Conservation (phyloP, 2,113 vertebrate genomes). For the Protomyctophum bolini region DNA sequence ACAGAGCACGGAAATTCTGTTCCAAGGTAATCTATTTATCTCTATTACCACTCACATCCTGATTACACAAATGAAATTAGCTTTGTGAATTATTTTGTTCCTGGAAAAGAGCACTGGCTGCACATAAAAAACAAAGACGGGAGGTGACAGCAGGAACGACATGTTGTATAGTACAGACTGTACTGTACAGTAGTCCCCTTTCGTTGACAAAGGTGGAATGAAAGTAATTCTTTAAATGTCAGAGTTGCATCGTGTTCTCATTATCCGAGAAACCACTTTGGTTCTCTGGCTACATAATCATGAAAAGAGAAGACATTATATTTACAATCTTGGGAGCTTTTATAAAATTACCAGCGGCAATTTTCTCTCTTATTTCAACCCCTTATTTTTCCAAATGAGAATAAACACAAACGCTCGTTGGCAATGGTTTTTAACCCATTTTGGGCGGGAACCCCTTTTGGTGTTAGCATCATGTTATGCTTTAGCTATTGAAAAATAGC, state of each 20-base stretch:
- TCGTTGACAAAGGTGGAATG: slow-evolving; percentile 14
- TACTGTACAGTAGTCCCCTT: neutral
- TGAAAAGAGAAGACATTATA: slow-evolving; percentile 6
- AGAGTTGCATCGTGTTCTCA: slow-evolving; percentile 1
- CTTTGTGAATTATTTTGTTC: slow-evolving; percentile 24
- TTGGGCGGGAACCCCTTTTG: no score
- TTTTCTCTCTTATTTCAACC: neutral
- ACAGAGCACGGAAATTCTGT: slow-evolving; percentile 14
- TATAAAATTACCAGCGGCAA: slow-evolving; percentile 16
- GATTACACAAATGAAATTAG: slow-evolving; percentile 46
- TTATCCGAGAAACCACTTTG: neutral
- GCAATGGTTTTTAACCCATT: slow-evolving; percentile 1
- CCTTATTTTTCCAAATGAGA: slow-evolving; percentile 13
- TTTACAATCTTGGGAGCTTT: slow-evolving; percentile 1
- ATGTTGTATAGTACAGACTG: neutral
- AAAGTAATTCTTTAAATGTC: slow-evolving; percentile 15
- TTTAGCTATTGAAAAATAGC: no score
- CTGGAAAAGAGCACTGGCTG: slow-evolving; percentile 14
- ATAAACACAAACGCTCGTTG: slow-evolving; percentile 8
- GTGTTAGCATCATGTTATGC: no score
- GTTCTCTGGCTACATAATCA: slow-evolving; percentile 1
- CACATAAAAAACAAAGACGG: neutral
- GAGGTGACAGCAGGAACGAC: slow-evolving; percentile 21
- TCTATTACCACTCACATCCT: slow-evolving; percentile 40
- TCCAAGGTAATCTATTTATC: slow-evolving; percentile 57